Evolutionary conservation across 2,888 invertebrate genomes (phyloP).

Genomic region (Cylloceria caligata): DNA sequence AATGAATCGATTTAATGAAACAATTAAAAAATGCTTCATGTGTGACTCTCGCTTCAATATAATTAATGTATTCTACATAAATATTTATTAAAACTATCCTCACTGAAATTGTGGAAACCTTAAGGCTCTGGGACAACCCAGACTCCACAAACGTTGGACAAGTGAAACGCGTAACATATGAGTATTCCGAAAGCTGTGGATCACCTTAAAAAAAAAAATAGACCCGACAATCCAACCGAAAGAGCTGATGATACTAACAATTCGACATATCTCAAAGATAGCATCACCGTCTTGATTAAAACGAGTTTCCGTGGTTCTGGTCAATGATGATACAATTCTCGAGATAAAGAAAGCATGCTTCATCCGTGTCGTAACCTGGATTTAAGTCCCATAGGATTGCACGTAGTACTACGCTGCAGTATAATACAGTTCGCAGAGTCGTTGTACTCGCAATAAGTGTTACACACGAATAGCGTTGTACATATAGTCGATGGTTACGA

Average conservation of each 20-base stretch:
- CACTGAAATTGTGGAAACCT: too few species aligned
- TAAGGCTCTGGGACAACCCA: too few species aligned
- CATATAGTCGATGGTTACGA: conserved; percentile 26
- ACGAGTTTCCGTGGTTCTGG: conserved; percentile 12
- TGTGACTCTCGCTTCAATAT: too few species aligned
- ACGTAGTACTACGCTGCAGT: conserved; percentile 11
- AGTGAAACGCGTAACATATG: too few species aligned
- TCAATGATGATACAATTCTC: conserved; percentile 45
- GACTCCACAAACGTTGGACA: too few species aligned
- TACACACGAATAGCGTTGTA: conserved; percentile 16
- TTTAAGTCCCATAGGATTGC: conserved; percentile 35
- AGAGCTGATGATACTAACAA: neutral
- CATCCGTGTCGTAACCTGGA: conserved; percentile 59
- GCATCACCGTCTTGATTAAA: neutral
- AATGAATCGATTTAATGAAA: too few species aligned
- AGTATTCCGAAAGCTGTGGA: neutral
- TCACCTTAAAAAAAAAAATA: neutral
- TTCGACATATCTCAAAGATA: neutral
- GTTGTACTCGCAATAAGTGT: conserved; percentile 39
- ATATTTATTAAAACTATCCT: too few species aligned
- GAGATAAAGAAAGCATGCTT: conserved; percentile 37
- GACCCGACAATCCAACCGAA: neutral
- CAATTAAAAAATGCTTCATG: too few species aligned
- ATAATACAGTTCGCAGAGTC: conserved; percentile 15
- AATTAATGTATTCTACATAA: too few species aligned